Conservation (phyloP, 1,140 invertebrate species). For the Lepidostoma basale region DNA sequence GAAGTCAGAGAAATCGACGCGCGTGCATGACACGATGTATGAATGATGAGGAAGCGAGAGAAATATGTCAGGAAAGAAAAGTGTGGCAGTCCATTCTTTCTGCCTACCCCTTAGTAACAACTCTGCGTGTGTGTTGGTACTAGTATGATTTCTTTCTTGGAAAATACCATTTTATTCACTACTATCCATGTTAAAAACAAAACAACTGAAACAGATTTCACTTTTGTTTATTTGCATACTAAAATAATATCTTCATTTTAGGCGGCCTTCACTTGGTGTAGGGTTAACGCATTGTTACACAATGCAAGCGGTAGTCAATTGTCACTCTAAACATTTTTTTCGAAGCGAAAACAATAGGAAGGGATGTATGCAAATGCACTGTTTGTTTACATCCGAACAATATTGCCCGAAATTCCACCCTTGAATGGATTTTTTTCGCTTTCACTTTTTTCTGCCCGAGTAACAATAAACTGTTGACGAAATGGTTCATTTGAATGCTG, state of each 20-base stretch:
- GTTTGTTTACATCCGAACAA: constrained; percentile 3
- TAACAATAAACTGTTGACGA: constrained; percentile 11
- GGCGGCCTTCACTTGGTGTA: not conserved
- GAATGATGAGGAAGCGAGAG: too few relatives aligned
- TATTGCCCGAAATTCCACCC: not conserved
- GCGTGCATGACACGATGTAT: too few relatives aligned
- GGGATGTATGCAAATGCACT: not conserved
- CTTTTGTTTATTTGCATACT: constrained; percentile 20
- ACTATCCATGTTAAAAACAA: too few relatives aligned
- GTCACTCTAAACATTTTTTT: not conserved
- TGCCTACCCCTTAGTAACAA: too few relatives aligned
- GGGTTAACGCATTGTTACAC: not conserved
- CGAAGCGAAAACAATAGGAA: constrained; percentile 1
- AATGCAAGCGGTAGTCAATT: constrained; percentile 14
- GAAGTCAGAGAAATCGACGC: too few relatives aligned
- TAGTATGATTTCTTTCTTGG: too few relatives aligned
- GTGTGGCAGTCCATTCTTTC: too few relatives aligned
- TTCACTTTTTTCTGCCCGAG: constrained; percentile 1
- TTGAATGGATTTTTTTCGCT: not conserved
- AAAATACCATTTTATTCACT: too few relatives aligned
- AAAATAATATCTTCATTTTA: not conserved
- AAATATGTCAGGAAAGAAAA: too few relatives aligned
- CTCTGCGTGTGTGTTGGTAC: too few relatives aligned
- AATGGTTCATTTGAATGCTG: not conserved
- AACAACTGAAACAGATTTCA: too few relatives aligned